Percentiles rank a stretch among this genome's conserved stretches.
phyloP scores from a whole-genome alignment of 2,888 invertebrate species.

The Prosapia bicincta region DNA sequence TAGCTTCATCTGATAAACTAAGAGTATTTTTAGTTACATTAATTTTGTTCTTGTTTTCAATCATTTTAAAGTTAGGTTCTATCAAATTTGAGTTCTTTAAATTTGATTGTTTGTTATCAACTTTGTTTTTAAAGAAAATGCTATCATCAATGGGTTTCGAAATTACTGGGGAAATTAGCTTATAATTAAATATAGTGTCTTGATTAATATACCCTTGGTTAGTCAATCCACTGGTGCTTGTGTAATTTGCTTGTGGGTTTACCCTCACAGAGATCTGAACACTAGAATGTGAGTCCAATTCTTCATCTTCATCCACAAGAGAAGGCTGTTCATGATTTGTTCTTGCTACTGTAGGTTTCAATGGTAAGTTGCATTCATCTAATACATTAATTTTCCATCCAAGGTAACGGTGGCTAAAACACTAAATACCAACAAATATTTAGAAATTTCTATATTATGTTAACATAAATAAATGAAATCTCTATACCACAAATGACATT shows the following conservation, averaged over 20 bases:
- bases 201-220: neutral
- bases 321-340: slow-evolving; percentile 33
- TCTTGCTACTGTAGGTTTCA: slow-evolving; percentile 47
- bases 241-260: slow-evolving; percentile 51
- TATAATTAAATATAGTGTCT: neutral
- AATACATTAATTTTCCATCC: slow-evolving; percentile 94
- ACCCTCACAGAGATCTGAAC: slow-evolving; percentile 62
- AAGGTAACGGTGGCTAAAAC: slow-evolving; percentile 88
- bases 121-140: neutral
- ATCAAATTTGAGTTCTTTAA: neutral
- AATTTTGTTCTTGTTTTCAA: neutral
- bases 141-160: neutral
- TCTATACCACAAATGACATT: no score
- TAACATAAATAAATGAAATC: no score
- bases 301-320: slow-evolving; percentile 49
- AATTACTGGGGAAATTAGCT: neutral
- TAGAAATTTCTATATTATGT: neutral
- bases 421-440: slow-evolving; percentile 64
- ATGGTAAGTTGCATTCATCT: slow-evolving; percentile 67
- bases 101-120: neutral
- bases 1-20: neutral
- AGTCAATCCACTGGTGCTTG: neutral
- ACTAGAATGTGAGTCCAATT: slow-evolving; percentile 56
- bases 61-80: neutral
- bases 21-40: neutral